Base-by-base conservation (phyloP, 2,113 vertebrate genomes). In the Podarcis muralis region DNA sequence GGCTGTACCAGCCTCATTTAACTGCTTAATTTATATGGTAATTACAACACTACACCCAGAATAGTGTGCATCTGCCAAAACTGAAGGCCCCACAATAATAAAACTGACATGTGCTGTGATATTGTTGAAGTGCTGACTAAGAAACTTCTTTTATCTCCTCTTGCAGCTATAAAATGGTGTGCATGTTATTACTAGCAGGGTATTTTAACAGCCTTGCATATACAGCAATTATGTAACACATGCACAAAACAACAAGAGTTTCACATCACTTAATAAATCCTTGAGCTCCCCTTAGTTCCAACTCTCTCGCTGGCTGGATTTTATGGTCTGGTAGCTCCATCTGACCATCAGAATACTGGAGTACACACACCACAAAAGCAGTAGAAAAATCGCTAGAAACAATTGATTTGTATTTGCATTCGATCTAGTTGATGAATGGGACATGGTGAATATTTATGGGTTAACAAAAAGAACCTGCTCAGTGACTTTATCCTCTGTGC, bases 161-260 rank as follows among this genome's bases (percentile, higher is more conserved):
- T 95, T 88, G 91, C 96, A 96, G 94, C 96, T 94, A 91, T 95
- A 94, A 96, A 97, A 94, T 93, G 91, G 93, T 93, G 95, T 95
- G 96, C 88, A 12, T 97, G 97, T 97, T 96, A 96, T 96, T 96
- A 97, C 95, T 96, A 96, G 96, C 95, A 78, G 91, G 94, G 96
- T 95, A 97, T 97, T 97, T 96, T 96, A 97, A 95, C 96, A 96
- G 95, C 96, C 95, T 94, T 96, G 96, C 96, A 96, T 85, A 95
- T 96, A 96, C 96, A 96, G 96, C 96, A 96, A 96, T 97, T 96
- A 96, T 96, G 95, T 97, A 97, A 97, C 95, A 95, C 94, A 96
- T 90, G 95, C 95, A 95, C 92, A 95, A 97, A 96, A 97, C 97
- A 97, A 97, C 93, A 96, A 53, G 96, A 86, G 85, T 95, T 96